phyloP scores from a whole-genome alignment of 2,888 invertebrate species.

The Synanthedon myopaeformis region DNA sequence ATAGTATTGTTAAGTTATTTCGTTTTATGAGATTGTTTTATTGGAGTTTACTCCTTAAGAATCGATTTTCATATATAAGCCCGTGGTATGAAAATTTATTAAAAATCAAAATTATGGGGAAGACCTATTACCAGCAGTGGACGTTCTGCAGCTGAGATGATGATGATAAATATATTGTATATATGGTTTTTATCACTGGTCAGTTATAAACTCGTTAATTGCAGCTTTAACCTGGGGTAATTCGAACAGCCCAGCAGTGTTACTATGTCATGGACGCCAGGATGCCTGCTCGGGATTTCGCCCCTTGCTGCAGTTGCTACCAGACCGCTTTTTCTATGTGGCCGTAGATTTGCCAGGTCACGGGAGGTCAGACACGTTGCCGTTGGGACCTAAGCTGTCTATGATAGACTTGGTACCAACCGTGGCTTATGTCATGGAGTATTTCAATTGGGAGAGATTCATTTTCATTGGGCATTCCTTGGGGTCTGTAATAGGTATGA shows the following conservation, averaged over 20 bases:
- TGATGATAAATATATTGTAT: not conserved
- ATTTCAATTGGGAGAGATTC: slow-evolving; percentile 41
- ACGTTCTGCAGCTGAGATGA: too few species aligned
- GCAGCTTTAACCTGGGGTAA: slow-evolving; percentile 72
- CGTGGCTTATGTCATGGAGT: slow-evolving; percentile 22
- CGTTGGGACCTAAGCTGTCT: slow-evolving; percentile 32
- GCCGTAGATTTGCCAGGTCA: slow-evolving; percentile 70
- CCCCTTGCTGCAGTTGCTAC: slow-evolving; percentile 61
- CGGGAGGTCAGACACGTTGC: slow-evolving; percentile 66
- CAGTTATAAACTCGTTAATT: too few species aligned
- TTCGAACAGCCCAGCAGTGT: slow-evolving; percentile 51
- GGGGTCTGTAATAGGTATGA: slow-evolving; percentile 39
- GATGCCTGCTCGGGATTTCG: slow-evolving; percentile 73
- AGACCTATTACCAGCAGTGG: too few species aligned
- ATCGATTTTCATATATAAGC: too few species aligned
- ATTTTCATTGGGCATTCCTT: slow-evolving; percentile 46
- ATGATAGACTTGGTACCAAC: slow-evolving; percentile 32
- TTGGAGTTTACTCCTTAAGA: too few species aligned
- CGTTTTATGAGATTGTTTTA: too few species aligned
- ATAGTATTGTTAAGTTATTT: too few species aligned
- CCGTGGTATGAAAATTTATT: too few species aligned
- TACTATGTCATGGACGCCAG: slow-evolving; percentile 71
- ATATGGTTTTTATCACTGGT: not conserved
- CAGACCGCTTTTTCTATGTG: slow-evolving; percentile 41
- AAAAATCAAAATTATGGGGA: too few species aligned